Conservation (phyloP, 2,888 invertebrate species). For the Drosophila merina region DNA sequence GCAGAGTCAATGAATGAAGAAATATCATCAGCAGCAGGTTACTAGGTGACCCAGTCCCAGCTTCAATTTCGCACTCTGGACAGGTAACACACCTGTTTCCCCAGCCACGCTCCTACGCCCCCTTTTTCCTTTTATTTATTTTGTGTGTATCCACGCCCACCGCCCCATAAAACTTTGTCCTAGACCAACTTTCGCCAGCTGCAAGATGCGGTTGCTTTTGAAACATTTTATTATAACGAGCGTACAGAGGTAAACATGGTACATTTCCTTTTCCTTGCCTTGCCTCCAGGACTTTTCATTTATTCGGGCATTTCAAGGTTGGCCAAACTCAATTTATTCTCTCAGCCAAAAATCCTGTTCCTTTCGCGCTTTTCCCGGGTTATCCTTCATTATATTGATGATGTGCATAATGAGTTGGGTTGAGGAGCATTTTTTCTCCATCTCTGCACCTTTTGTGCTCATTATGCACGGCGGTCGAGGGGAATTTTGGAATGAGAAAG, state of each 20-base stretch:
- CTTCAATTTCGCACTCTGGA: slow-evolving; percentile 39
- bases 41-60: slow-evolving; percentile 80
- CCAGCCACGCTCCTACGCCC: slow-evolving; percentile 6
- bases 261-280: slow-evolving; percentile 23
- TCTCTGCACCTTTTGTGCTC: slow-evolving; percentile 44
- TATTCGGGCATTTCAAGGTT: slow-evolving; percentile 53
- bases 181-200: slow-evolving; percentile 74
- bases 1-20: slow-evolving; percentile 70
- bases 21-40: slow-evolving; percentile 73
- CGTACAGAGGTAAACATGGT: slow-evolving; percentile 53
- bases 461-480: slow-evolving; percentile 50
- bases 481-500: slow-evolving; percentile 4
- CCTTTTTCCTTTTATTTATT: slow-evolving; percentile 3
- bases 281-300: slow-evolving; percentile 20
- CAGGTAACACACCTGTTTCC: slow-evolving; percentile 22
- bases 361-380: neutral
- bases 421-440: neutral
- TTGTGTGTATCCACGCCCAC: slow-evolving; percentile 38
- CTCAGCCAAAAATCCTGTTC: slow-evolving; percentile 10
- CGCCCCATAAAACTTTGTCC: slow-evolving; percentile 68
- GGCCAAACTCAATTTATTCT: slow-evolving; percentile 35
- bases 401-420: slow-evolving; percentile 43
- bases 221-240: slow-evolving; percentile 58
- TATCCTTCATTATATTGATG: slow-evolving; percentile 46
- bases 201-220: slow-evolving; percentile 48